Evolutionary conservation across 2,888 invertebrate genomes (phyloP).

Genomic region (Melinopterus prodromus): DNA sequence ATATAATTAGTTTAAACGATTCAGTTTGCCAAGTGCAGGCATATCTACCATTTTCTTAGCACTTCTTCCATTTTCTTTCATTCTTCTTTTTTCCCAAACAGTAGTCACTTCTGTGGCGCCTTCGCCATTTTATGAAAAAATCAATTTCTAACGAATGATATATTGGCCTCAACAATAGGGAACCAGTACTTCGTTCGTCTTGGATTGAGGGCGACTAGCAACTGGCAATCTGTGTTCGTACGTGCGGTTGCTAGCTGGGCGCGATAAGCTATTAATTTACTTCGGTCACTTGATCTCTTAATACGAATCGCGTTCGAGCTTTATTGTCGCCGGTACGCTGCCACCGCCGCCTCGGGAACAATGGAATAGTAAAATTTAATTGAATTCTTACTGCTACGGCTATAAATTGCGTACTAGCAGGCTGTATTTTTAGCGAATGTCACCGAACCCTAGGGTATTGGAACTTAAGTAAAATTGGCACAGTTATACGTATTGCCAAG

Average conservation of each 20-base stretch:
- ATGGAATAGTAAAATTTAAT: slow-evolving; percentile 4
- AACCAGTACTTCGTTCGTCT: background rate
- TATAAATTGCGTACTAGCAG: background rate
- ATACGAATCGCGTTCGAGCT: background rate
- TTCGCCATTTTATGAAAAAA: background rate
- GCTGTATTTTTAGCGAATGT: background rate
- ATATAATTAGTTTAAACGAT: no score
- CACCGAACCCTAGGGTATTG: background rate
- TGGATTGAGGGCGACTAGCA: background rate
- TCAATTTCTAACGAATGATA: background rate
- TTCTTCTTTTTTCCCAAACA: no score
- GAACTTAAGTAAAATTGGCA: background rate
- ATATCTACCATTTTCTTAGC: no score
- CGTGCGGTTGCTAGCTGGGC: background rate
- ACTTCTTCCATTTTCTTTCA: no score
- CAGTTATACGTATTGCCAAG: background rate
- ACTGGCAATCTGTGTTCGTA: background rate
- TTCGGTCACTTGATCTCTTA: background rate
- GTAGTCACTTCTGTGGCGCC: background rate
- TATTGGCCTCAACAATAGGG: background rate
- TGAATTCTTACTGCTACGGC: slow-evolving; percentile 4
- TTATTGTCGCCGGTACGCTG: background rate
- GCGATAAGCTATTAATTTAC: background rate
- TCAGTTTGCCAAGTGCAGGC: no score
- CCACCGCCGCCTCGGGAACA: slow-evolving; percentile 4